Base-by-base conservation (phyloP, 2,888 invertebrate species). In the Pantelozetes paolii region DNA sequence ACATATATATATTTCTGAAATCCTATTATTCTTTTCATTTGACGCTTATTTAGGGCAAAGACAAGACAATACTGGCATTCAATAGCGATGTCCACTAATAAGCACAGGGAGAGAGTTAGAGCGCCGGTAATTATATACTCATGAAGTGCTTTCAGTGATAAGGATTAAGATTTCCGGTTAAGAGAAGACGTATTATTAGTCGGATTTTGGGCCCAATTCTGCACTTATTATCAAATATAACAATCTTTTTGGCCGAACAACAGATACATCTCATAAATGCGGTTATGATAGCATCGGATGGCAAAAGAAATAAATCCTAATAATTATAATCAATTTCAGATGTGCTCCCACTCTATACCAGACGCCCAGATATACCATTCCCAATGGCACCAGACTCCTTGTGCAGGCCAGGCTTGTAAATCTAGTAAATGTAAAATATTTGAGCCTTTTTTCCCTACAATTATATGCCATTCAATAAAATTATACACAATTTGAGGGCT, bases 161-260 rank as follows among this genome's bases (percentile, higher is more conserved):
- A 54, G 54, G 54, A 54, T 54, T 54, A 54, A 54, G 20, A 54
- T 54, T 54, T 54, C 54, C 54, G 54, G 54, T 54, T 54, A 23
- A 54, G 28, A 13, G 23, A 54, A 54, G 15, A 45, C 13, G n/a
- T 26, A 54, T 54, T 54, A 18, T 54, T 54, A 54, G 54, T 18
- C n/a, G n/a, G n/a, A 50, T n/a, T 50, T 15, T 36, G 36, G 5
- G 5, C 11, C 45, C 45, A 45, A 45, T 45, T 36, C 45, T 2
- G 20, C 23, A 26, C 23, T 54, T 54, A 20, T 20, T 54, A 9
- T 23, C 54, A 54, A 54, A 45, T 36, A 36, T 50, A 50, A 6
- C n/a, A 5, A 50, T 50, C 50, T 50, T 50, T 50, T 50, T 50
- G 50, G n/a, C 50, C 50, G 50, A 50, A 50, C 20, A 50, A 18